These are phyloP conservation scores for Pelusios castaneus DNA, from an alignment of 2,113 vertebrate genomes.

Conservation along the genomic window DNA sequence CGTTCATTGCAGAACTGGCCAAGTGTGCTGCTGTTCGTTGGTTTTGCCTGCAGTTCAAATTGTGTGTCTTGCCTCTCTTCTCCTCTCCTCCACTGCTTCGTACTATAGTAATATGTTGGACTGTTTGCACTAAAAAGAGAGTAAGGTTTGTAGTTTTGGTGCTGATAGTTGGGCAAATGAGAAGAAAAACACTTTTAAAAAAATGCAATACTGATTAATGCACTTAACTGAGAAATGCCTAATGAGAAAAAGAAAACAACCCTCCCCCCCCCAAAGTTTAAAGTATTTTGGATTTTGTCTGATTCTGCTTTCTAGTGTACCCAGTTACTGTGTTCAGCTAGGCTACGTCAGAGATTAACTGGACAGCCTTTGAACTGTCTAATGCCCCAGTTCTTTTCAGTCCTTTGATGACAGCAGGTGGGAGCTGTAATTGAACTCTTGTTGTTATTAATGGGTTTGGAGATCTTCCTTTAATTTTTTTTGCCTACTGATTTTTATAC, in stretches of 20 bases:
- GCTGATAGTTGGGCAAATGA: background rate
- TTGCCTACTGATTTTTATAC: background rate
- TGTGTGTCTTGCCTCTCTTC: background rate
- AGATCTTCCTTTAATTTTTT: background rate
- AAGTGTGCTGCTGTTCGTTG: background rate
- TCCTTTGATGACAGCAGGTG: background rate
- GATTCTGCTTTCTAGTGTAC: background rate
- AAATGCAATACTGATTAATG: background rate
- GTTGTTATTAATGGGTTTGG: background rate
- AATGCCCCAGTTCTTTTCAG: rapidly evolving
- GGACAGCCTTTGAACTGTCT: background rate
- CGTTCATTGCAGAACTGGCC: background rate
- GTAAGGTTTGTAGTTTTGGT: background rate
- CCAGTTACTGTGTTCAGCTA: background rate
- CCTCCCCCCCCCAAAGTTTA: background rate
- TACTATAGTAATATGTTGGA: background rate
- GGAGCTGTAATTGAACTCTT: background rate
- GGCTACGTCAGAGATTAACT: background rate
- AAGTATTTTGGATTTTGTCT: background rate
- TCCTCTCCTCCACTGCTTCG: background rate
- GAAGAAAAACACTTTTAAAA: rapidly evolving
- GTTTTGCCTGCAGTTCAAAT: background rate
- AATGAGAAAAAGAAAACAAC: background rate
- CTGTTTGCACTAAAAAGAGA: background rate
- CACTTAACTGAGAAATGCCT: background rate